These are phyloP conservation scores for Fragum sueziense DNA, from an alignment of 2,888 invertebrate species.

Conservation along the genomic window DNA sequence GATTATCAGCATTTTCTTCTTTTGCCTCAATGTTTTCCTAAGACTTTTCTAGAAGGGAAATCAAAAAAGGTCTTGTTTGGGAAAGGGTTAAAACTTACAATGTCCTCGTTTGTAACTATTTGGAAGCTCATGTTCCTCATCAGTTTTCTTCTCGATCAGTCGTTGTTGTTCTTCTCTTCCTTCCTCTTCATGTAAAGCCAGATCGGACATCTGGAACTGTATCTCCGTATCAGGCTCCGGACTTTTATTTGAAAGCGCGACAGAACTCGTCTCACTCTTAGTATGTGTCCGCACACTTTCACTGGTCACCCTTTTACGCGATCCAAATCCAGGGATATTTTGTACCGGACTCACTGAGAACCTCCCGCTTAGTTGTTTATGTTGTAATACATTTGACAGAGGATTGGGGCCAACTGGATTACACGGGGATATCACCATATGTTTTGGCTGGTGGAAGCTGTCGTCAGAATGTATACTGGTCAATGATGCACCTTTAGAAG, in stretches of 20 bases:
- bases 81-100: neutral
- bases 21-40: too few relatives aligned
- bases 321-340: conserved; percentile 28
- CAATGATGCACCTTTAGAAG: too few relatives aligned
- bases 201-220: conserved; percentile 49
- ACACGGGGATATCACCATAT: conserved; percentile 41
- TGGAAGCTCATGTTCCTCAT: neutral
- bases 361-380: conserved; percentile 17
- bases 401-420: neutral
- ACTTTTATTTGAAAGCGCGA: neutral
- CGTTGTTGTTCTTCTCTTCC: neutral
- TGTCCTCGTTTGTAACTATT: neutral
- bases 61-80: neutral
- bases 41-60: too few relatives aligned
- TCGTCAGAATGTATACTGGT: conserved; percentile 30
- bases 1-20: too few relatives aligned
- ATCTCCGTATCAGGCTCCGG: conserved; percentile 23
- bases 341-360: conserved; percentile 53
- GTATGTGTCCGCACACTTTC: conserved; percentile 16
- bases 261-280: conserved; percentile 39
- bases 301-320: neutral
- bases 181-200: conserved; percentile 20
- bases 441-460: conserved; percentile 40
- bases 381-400: neutral
- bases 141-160: neutral